Evolutionary conservation across 2,113 vertebrate species (phyloP).

Genomic region (Lasiurus borealis): DNA sequence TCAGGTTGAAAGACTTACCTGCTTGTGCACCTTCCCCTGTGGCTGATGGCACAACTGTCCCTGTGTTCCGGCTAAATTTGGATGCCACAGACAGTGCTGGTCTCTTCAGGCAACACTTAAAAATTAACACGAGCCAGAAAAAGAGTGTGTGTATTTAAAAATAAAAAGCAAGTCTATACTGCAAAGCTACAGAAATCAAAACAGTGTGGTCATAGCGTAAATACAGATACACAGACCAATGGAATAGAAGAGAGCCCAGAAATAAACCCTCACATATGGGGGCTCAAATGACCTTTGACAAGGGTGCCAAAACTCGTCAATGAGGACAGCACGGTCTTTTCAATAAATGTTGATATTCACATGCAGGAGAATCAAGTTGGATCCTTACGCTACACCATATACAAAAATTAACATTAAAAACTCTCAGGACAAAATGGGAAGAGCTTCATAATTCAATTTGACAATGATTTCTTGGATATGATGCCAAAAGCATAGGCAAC

Average conservation of each 20-base stretch:
- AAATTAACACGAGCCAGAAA: neutral
- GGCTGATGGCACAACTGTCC: neutral
- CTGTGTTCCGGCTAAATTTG: neutral
- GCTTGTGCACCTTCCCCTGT: neutral
- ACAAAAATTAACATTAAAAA: conserved; percentile 46
- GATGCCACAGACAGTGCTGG: neutral
- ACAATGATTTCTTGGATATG: neutral
- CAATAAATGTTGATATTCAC: neutral
- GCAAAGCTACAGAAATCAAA: neutral
- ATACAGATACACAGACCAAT: neutral
- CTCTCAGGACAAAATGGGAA: neutral
- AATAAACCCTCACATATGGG: neutral
- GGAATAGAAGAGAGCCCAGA: neutral
- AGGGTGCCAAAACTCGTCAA: neutral
- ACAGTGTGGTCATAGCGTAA: neutral
- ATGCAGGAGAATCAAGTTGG: neutral
- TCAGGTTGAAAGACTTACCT: neutral
- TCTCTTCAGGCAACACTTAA: neutral
- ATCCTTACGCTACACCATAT: neutral
- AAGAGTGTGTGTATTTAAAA: neutral
- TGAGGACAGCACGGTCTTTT: neutral
- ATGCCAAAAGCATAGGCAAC: neutral
- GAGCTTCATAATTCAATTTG: neutral
- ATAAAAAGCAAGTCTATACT: neutral
- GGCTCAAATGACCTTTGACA: neutral